Conservation (phyloP, 2,888 invertebrate species). For the Helobdella robusta region DNA sequence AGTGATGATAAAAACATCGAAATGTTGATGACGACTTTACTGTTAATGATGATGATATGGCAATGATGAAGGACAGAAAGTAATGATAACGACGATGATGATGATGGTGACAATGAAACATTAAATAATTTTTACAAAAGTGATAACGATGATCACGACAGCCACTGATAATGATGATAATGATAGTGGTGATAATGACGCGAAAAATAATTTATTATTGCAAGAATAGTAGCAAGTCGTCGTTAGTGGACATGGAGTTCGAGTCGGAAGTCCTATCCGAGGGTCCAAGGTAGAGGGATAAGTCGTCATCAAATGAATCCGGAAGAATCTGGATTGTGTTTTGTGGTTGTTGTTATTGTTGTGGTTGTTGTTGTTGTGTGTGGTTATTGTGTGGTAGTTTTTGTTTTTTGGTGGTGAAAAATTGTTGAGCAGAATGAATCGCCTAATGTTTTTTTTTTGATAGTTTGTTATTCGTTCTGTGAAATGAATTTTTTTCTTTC, state of each 20-base stretch:
- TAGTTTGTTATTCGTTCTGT: too few relatives aligned
- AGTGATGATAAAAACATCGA: too few relatives aligned
- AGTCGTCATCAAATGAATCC: constrained; percentile 26
- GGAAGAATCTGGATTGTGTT: constrained; percentile 22
- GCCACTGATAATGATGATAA: neutral
- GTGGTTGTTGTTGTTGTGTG: too few relatives aligned
- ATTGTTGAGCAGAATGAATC: too few relatives aligned
- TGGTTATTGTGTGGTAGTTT: too few relatives aligned
- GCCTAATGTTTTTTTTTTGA: too few relatives aligned
- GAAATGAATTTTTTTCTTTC: too few relatives aligned
- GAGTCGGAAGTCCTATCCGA: constrained; percentile 5
- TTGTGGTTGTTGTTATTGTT: too few relatives aligned
- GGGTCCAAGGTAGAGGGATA: constrained; percentile 24
- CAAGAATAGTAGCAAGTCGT: constrained; percentile 21
- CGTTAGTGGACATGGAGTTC: constrained; percentile 2
- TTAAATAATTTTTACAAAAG: neutral
- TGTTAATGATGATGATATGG: neutral
- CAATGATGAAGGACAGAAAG: neutral
- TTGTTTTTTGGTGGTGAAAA: too few relatives aligned
- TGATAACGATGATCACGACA: neutral
- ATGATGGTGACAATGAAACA: neutral
- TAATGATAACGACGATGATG: neutral
- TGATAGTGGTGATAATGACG: too few relatives aligned
- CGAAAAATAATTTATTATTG: neutral
- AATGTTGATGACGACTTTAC: neutral